phyloP scores from a whole-genome alignment of 1,140 invertebrate species.

The Hyles vespertilio region DNA sequence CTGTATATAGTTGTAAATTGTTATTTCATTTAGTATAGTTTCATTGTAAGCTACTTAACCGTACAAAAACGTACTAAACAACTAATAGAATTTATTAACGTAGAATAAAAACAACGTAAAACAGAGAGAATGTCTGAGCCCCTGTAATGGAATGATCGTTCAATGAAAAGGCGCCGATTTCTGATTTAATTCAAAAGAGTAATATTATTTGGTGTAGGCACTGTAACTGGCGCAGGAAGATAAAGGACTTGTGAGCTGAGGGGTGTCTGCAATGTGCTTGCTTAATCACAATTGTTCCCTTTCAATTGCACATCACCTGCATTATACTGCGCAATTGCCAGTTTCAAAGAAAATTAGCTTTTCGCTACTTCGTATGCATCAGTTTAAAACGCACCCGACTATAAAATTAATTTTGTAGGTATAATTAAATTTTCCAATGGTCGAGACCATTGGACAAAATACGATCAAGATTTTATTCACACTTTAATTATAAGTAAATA shows the following conservation, averaged over 20 bases:
- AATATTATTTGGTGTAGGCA: constrained; percentile 33
- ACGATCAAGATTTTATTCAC: no score
- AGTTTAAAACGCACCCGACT: no score
- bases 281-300: not conserved
- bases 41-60: no score
- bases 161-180: constrained; percentile 34
- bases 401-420: no score
- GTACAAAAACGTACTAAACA: no score
- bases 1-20: no score
- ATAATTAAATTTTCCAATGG: no score
- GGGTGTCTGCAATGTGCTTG: constrained; percentile 27
- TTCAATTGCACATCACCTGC: not conserved
- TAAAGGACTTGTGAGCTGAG: constrained; percentile 39
- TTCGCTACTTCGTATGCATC: no score
- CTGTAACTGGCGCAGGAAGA: constrained; percentile 28
- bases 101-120: no score
- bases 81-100: not conserved
- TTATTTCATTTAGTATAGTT: no score
- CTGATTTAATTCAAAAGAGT: constrained; percentile 33
- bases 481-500: no score
- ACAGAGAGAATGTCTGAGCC: constrained; percentile 4
- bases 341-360: not conserved
- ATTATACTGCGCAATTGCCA: not conserved
- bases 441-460: no score
- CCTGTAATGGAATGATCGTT: constrained; percentile 12